Percentiles rank a stretch among this genome's conserved stretches.
Evolutionary conservation across 2,888 invertebrate genomes (phyloP).

Genomic region (Aethes cnicana): DNA sequence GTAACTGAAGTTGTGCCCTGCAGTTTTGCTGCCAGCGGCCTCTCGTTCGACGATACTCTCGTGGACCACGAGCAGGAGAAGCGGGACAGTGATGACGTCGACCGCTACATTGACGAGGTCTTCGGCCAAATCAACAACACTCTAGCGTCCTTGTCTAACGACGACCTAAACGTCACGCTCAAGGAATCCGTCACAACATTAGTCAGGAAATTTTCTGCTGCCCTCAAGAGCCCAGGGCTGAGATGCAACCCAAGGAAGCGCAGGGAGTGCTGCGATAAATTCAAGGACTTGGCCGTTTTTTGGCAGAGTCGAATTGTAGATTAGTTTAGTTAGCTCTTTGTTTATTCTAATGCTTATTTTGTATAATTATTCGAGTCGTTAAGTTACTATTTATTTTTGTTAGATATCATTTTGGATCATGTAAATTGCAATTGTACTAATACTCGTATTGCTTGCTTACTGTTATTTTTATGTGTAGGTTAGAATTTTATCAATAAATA

Average conservation of each 20-base stretch:
- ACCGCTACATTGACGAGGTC: constrained; percentile 67
- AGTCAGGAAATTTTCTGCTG: constrained; percentile 62
- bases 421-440: too few relatives aligned
- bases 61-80: constrained; percentile 41
- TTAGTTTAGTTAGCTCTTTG: too few relatives aligned
- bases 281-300: constrained; percentile 66
- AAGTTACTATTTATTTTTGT: too few relatives aligned
- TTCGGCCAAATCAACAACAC: constrained; percentile 60
- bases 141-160: constrained; percentile 45
- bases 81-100: constrained; percentile 53
- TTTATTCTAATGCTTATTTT: too few relatives aligned
- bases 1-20: constrained; percentile 61
- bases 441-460: too few relatives aligned
- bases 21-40: constrained; percentile 59
- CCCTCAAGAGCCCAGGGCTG: constrained; percentile 53
- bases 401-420: too few relatives aligned
- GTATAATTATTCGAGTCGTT: too few relatives aligned
- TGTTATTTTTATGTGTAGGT: too few relatives aligned
- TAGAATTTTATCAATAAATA: too few relatives aligned
- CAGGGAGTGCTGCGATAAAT: constrained; percentile 58
- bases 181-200: constrained; percentile 64
- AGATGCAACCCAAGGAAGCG: constrained; percentile 55
- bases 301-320: constrained; percentile 64
- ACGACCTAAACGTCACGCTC: constrained; percentile 43
- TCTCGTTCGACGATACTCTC: constrained; percentile 67